Percentiles rank a stretch among this genome's conserved stretches.
Conservation (phyloP, 2,113 vertebrate species). For the Falco punctatus region DNA sequence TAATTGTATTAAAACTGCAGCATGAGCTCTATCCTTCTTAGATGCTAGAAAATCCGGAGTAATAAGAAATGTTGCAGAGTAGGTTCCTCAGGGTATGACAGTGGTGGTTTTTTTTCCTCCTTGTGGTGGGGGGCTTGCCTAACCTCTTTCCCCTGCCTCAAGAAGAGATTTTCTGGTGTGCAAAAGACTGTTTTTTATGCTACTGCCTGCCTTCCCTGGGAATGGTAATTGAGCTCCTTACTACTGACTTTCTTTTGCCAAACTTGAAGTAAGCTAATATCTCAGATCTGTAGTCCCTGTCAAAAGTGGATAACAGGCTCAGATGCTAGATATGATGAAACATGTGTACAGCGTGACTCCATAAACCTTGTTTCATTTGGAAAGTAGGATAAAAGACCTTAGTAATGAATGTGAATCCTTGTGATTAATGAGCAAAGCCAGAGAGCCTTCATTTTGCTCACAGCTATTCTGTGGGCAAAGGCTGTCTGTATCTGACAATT, state of each 20-base stretch:
- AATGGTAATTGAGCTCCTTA: neutral
- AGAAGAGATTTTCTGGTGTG: neutral
- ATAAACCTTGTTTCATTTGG: neutral
- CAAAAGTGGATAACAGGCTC: neutral
- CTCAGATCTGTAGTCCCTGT: neutral
- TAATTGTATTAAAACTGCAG: slow-evolving; percentile 44
- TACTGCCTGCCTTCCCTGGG: slow-evolving; percentile 2
- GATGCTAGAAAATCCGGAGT: neutral
- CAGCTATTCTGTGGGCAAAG: neutral
- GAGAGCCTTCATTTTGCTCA: neutral
- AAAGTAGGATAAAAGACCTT: neutral
- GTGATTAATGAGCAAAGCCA: neutral
- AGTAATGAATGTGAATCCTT: neutral
- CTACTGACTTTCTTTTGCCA: neutral
- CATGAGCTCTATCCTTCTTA: neutral
- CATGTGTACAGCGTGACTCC: neutral
- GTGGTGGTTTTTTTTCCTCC: neutral
- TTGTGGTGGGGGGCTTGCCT: neutral
- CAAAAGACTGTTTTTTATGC: neutral
- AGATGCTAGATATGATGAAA: neutral
- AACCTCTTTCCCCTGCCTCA: neutral
- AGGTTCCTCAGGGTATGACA: neutral
- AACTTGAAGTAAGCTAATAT: neutral
- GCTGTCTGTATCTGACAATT: neutral
- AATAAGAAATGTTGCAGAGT: neutral